Evolutionary conservation across 2,888 invertebrate species (phyloP), one percentile per base, ranked within the genome.

Genomic region (Leucozona laternaria): DNA sequence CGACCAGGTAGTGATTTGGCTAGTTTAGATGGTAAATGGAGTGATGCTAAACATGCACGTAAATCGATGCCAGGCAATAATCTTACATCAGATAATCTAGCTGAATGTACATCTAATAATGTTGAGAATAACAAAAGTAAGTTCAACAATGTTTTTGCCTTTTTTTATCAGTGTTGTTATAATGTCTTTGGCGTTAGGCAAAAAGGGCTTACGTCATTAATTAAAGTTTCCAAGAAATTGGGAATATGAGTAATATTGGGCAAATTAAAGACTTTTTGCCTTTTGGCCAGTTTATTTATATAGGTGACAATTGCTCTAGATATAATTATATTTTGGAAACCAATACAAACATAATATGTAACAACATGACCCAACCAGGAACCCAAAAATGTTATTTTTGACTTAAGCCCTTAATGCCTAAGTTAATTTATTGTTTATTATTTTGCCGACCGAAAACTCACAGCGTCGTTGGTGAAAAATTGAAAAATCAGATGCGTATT

Each of bases 1-100:
- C 94, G 97, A 79, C 97, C 97, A 45, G 92, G 97, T 88, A 97
- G 97, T 90, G 97, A 97, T 93, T 93, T 97, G 90, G 96, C 96
- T 79, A 96, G 96, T 91, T 93, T 96, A 88, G 96, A 96, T 91
- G 95, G 94, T 90, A 94, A 94, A 90, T 94, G 94, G 94, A 93
- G 93, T 88, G 93, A 93, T 89, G 90, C 92, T 88, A 93, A 93
- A 88, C 93, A 93, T 86, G 90, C 92, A 8, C 89, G 92, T 8
- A 82, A 70, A 43, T 71, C 84, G 13, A 34, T 28, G 34, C n/a
- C 76, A 20, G 28, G 17, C 2, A 17, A 22, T 20, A 64, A 43
- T 31, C 48, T 48, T 40, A 10, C 70, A 55, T n/a, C 62, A 20
- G 71, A 64, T n/a, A 72, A 45, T 57, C 13, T 22, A 13, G 22